Conservation (phyloP, 2,113 vertebrate species). For the Tricholaema leucomelas region DNA sequence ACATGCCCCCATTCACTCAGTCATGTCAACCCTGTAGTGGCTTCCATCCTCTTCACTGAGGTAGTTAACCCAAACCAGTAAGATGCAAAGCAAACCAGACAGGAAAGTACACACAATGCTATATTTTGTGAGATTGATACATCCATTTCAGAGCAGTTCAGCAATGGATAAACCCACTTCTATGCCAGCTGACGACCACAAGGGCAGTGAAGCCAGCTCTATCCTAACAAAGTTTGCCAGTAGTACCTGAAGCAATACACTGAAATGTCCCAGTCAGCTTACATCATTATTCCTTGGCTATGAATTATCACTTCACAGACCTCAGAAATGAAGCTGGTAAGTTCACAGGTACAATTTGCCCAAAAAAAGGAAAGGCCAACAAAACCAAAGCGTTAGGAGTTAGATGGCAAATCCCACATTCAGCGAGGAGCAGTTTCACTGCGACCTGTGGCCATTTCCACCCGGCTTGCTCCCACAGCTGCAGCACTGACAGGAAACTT, state of each 20-base stretch:
- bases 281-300: background rate
- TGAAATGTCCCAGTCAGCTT: background rate
- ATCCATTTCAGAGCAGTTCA: background rate
- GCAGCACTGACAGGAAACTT: constrained; percentile 20
- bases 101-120: background rate
- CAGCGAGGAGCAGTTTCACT: background rate
- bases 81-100: background rate
- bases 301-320: background rate
- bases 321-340: background rate
- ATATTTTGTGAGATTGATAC: background rate
- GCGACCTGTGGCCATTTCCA: background rate
- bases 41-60: background rate
- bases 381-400: background rate
- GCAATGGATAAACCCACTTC: background rate
- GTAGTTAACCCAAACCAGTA: background rate
- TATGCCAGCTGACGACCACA: background rate
- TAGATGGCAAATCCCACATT: background rate
- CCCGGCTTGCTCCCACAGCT: background rate
- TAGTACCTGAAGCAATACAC: background rate
- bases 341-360: background rate
- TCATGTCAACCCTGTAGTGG: background rate
- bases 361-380: background rate
- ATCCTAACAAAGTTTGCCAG: background rate
- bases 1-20: background rate
- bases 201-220: background rate